A percentile compares a stretch with the other conserved stretches of the same genome.
phyloP scores from a whole-genome alignment of 2,888 invertebrate genomes.

The Homarus gammarus region DNA sequence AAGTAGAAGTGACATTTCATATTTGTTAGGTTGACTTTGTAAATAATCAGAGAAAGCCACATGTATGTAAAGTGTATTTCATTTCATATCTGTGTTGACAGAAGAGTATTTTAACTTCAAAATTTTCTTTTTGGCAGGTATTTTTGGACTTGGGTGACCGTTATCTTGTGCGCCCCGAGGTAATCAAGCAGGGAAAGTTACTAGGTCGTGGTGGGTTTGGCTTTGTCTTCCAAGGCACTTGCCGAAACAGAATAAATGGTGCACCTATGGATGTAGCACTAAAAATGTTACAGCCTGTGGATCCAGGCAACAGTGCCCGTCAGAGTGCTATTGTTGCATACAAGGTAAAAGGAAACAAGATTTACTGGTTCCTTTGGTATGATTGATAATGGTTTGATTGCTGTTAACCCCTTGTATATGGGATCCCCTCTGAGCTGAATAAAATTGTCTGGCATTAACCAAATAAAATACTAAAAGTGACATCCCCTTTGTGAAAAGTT shows the following conservation, averaged over 20 bases:
- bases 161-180: slow-evolving; percentile 89
- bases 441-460: no score
- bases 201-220: slow-evolving; percentile 99
- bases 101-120: no score
- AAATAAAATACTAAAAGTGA: no score
- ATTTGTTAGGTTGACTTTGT: no score
- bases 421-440: no score
- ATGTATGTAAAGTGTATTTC: background rate
- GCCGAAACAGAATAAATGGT: slow-evolving; percentile 80
- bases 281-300: slow-evolving; percentile 97
- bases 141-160: slow-evolving; percentile 93
- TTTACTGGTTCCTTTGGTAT: no score
- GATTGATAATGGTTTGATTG: no score
- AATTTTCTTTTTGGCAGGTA: slow-evolving; percentile 80
- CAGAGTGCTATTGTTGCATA: slow-evolving; percentile 84
- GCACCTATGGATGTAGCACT: slow-evolving; percentile 88
- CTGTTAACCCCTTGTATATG: no score
- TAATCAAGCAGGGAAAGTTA: slow-evolving; percentile 85
- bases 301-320: slow-evolving; percentile 87
- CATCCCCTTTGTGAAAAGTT: no score
- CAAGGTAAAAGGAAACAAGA: slow-evolving; percentile 80
- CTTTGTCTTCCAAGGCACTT: slow-evolving; percentile 91
- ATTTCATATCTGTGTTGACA: background rate
- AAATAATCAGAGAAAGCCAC: no score
- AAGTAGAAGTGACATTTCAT: no score